A percentile compares a stretch with the other conserved stretches of the same genome.
Conservation (phyloP, 1,140 invertebrate species). For the Hycleus cichorii region DNA sequence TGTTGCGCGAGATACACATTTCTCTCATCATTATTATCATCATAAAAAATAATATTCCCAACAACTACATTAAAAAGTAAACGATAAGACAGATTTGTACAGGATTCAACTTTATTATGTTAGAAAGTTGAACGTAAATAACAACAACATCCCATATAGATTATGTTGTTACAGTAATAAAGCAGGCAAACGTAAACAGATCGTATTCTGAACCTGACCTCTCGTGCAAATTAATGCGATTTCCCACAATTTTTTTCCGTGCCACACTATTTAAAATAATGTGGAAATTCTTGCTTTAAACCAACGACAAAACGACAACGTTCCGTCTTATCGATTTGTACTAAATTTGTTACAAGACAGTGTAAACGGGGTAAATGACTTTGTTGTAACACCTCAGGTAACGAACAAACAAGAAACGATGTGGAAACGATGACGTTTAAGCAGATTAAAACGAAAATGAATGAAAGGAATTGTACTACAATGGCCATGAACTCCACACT, state of each 20-base stretch:
- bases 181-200: slow-evolving; percentile 8
- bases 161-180: slow-evolving; percentile 10
- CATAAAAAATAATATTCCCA: no score
- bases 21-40: not conserved
- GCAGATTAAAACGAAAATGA: slow-evolving; percentile 11
- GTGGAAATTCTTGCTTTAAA: not conserved
- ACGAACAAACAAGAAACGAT: not conserved
- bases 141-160: not conserved
- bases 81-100: no score
- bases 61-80: no score
- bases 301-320: no score
- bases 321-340: no score
- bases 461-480: slow-evolving; percentile 13
- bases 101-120: no score
- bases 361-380: no score
- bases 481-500: slow-evolving; percentile 11
- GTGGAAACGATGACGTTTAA: slow-evolving; percentile 5
- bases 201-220: slow-evolving; percentile 5
- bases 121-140: no score
- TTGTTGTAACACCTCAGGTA: no score
- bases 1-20: slow-evolving; percentile 19
- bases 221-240: slow-evolving; percentile 3
- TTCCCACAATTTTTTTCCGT: not conserved
- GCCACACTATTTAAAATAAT: no score
- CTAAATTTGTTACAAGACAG: no score